These are phyloP conservation scores for Motacilla tschutschensis DNA, from an alignment of 2,113 vertebrate species.

Conservation along the genomic window DNA sequence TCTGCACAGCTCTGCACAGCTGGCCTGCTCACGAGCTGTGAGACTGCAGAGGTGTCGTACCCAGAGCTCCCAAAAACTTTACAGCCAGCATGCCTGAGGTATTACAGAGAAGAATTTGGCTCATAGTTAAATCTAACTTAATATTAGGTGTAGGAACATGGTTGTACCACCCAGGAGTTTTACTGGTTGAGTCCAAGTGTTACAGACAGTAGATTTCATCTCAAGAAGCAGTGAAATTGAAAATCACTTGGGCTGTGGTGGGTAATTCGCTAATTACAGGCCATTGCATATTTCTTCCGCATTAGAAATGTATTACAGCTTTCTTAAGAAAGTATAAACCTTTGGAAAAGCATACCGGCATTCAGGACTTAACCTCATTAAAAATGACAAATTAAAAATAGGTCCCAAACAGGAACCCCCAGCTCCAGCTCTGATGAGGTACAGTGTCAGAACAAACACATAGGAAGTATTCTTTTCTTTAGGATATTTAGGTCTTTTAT, in stretches of 20 bases:
- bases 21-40: accelerated
- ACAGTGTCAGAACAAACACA: background rate
- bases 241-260: background rate
- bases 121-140: background rate
- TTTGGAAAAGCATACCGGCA: background rate
- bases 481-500: background rate
- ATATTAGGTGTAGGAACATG: background rate
- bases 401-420: background rate
- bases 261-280: background rate
- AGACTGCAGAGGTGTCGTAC: background rate
- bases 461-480: background rate
- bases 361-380: background rate
- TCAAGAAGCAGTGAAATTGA: background rate
- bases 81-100: background rate
- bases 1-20: background rate
- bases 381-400: background rate
- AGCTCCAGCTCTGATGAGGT: background rate
- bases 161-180: background rate
- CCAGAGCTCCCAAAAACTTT: background rate
- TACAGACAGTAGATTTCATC: background rate
- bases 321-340: background rate
- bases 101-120: background rate
- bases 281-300: background rate
- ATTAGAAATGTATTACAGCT: background rate
- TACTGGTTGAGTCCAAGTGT: background rate